Evolutionary conservation across 30 jellyfish, hydroid and myxozoan species (phyloP).

Genomic region (Hydractinia echinata): DNA sequence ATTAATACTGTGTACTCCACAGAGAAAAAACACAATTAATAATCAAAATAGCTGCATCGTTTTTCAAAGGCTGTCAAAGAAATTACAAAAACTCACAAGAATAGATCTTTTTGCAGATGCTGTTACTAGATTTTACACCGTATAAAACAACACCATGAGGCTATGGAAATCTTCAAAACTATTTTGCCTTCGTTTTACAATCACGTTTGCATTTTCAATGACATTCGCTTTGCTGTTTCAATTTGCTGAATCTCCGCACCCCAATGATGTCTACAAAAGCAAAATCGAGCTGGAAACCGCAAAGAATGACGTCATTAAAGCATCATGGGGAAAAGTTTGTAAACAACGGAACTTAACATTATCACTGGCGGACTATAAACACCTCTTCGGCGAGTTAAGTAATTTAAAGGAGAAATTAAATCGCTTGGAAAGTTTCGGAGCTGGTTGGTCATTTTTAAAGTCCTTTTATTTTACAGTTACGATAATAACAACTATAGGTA

Average conservation of each 20-base stretch:
- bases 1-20: too few species aligned
- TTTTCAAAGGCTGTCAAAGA: too few species aligned
- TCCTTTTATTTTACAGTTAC: conserved; percentile 5
- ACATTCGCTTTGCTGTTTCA: conserved; percentile 2
- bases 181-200: neutral
- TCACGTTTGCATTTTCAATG: neutral
- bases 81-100: too few species aligned
- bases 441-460: conserved; percentile 8
- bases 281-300: neutral
- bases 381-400: too few species aligned
- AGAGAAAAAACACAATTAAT: too few species aligned
- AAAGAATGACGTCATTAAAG: neutral
- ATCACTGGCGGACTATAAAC: too few species aligned
- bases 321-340: neutral
- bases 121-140: too few species aligned
- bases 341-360: too few species aligned
- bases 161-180: neutral
- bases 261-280: neutral
- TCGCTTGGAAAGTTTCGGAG: neutral
- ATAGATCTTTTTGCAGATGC: too few species aligned
- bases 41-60: too few species aligned
- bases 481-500: conserved; percentile 3
- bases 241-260: neutral
- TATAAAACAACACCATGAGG: neutral
- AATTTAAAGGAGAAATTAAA: neutral